Evolutionary conservation across 2,113 vertebrate species (phyloP).

Genomic region (Toxostoma redivivum): DNA sequence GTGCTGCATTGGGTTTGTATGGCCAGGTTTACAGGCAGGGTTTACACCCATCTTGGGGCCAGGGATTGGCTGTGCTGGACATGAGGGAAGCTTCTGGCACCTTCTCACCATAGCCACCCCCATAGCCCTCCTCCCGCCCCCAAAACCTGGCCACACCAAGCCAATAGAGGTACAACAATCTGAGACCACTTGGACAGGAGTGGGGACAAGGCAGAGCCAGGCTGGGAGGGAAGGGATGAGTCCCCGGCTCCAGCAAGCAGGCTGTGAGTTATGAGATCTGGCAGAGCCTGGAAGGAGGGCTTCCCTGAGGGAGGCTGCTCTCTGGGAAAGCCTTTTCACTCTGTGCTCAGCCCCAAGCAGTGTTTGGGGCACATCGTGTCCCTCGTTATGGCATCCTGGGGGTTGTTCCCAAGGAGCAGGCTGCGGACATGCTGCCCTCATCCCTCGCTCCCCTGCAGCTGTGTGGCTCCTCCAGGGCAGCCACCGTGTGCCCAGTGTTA

Average conservation of each 20-base stretch:
- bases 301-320: background rate
- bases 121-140: fast-evolving
- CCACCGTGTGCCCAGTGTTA: background rate
- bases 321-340: background rate
- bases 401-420: background rate
- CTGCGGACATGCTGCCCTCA: background rate
- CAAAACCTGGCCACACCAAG: background rate
- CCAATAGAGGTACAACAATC: background rate
- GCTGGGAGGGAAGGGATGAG: background rate
- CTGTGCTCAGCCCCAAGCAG: background rate
- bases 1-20: background rate
- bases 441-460: fast-evolving
- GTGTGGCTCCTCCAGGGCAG: background rate
- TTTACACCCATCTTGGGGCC: background rate
- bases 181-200: background rate
- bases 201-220: background rate
- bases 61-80: background rate
- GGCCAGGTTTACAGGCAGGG: background rate
- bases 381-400: background rate
- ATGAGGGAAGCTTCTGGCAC: background rate
- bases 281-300: background rate
- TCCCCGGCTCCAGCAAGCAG: fast-evolving
- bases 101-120: background rate
- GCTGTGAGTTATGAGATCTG: background rate
- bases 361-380: background rate